Evolutionary conservation across 2,113 vertebrate genomes (phyloP), one percentile per base, ranked within the genome.

Genomic region (Hirundichthys speculiger): DNA sequence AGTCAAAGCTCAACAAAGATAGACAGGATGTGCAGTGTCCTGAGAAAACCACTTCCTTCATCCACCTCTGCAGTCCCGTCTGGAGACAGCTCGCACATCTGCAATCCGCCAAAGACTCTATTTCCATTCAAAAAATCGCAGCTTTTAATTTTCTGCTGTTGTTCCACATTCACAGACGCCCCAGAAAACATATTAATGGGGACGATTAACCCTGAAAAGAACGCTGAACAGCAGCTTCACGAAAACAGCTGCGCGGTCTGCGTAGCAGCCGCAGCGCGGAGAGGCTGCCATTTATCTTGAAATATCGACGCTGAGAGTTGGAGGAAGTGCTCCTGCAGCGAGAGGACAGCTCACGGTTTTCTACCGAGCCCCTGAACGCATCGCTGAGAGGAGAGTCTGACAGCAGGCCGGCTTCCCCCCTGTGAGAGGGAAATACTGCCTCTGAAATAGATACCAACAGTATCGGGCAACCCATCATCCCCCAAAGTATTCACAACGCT

Each of bases 291-390:
- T 84, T 79, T 45, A 71, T 76, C 59, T 67, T 78, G 64, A 83
- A 82, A 74, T 80, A 82, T 82, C 52, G 45, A 82, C 42, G 14
- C 62, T 74, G 22, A 27, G 61, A 79, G 61, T 77, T 42, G 61
- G 80, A 83, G 85, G 88, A 86, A 82, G 82, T 61, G 81, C 60
- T 83, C 85, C 85, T 46, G 75, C 73, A 34, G 77, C 18, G 79
- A 81, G 48, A 66, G 77, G 83, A 84, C 67, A 73, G 79, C 64
- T 77, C 70, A 64, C 51, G 46, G 77, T 64, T 84, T 79, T 77
- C 60, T 42, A 55, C 47, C 19, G 25, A 76, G 78, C 25, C 66
- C 62, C 67, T 10, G 60, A 39, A 55, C 58, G 50, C 42, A 83
- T 73, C 85, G 69, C 16, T 4, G 24, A 61, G 79, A 50, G 81